phyloP scores from a whole-genome alignment of 2,113 vertebrate species.

The Lampris incognitus region DNA sequence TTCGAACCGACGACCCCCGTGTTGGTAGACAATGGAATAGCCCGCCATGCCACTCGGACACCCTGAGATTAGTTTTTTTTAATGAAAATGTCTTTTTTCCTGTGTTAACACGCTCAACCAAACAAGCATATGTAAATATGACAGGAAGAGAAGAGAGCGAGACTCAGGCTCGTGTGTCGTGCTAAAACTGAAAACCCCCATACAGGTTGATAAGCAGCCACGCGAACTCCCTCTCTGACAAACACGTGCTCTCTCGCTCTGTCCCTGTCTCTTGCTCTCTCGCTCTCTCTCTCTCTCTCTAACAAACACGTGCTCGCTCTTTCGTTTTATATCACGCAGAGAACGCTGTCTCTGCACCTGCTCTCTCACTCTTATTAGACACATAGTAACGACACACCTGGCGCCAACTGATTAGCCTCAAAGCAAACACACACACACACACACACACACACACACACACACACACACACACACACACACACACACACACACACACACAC shows the following conservation, averaged over 20 bases:
- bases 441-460: too few relatives aligned
- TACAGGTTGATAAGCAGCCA: too few relatives aligned
- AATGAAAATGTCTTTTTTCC: too few relatives aligned
- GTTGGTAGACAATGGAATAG: too few relatives aligned
- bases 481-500: too few relatives aligned
- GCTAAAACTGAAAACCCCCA: too few relatives aligned
- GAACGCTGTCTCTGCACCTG: too few relatives aligned
- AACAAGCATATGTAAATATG: not conserved
- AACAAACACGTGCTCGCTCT: not conserved
- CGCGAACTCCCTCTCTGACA: not conserved
- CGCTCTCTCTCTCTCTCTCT: not conserved
- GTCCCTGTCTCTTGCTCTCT: too few relatives aligned
- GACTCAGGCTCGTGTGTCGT: too few relatives aligned
- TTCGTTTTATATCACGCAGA: conserved; percentile 7
- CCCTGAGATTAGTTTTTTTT: too few relatives aligned
- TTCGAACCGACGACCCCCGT: too few relatives aligned
- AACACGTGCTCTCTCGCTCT: not conserved
- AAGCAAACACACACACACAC: conserved; percentile 43
- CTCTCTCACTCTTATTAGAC: not conserved
- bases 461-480: not conserved
- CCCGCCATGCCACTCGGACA: too few relatives aligned
- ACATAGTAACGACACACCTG: conserved; percentile 26
- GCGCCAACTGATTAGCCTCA: conserved; percentile 54
- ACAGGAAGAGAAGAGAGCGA: not conserved
- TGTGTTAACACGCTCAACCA: not conserved